Evolutionary conservation across 1,140 invertebrate genomes (phyloP), one percentile per base, ranked within the genome.

Genomic region (Ceratoteleas bidentatus): DNA sequence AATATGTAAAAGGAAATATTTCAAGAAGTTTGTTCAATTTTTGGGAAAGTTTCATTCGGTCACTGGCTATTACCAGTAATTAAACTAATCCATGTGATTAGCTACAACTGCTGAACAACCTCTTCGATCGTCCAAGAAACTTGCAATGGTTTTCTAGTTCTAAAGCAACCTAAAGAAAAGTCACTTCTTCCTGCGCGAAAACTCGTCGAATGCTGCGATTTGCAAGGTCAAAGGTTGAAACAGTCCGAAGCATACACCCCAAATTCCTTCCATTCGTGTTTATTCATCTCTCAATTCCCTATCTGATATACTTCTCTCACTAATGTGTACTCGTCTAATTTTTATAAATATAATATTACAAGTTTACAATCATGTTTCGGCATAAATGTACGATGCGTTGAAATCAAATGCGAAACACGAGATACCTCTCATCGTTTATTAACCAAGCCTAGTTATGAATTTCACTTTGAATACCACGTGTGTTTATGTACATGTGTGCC

Each of bases 311-410:
- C 68, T 69, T 78, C 66, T 77, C 65, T 70, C 53, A 70, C 75
- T 78, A 78, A 78, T 52, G 16, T 64, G 38, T 78, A 65, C 40
- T 50, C 16, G 57, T 58, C 66, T 78, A 78, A 70, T 70, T 11
- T 57, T 78, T 78, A 78, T 78, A 78, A 78, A 70, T 78, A 78
- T 78, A 78, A 78, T 78, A 78, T 70, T 78, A 78, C 75, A 78
- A 78, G 75, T 78, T 78, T 78, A 78, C 66, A 78, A 78, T 78
- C 60, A 78, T 78, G 53, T 70, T 64, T 78, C 75, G 75, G 75
- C 75, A 78, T 78, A 78, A 70, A 57, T 70, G 57, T 65, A 58
- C 65, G 75, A 70, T 70, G 75, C 75, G 66, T 70, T 78, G 75
- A 65, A 78, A 70, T 78, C 60, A 76, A 76, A 56, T 68, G 73